These are phyloP conservation scores for Erebia aethiops DNA, from an alignment of 2,888 invertebrate species.

Conservation along the genomic window DNA sequence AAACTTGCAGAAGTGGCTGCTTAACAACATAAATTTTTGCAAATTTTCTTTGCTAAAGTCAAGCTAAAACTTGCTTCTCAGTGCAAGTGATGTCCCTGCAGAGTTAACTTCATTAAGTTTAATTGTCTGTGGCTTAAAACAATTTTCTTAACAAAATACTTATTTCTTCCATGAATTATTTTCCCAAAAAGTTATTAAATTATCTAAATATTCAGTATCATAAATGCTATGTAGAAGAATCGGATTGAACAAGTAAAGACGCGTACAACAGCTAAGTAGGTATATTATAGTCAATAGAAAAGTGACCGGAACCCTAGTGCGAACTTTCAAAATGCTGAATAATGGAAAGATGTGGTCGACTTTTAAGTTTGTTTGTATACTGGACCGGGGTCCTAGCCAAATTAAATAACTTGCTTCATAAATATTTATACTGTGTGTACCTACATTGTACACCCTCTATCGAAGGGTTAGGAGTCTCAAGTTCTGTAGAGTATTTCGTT, in stretches of 20 bases:
- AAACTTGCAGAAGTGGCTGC: too few species aligned
- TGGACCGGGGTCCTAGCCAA: constrained; percentile 22
- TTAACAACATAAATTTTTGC: too few species aligned
- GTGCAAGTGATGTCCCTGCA: too few species aligned
- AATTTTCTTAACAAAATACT: too few species aligned
- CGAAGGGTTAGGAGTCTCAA: neutral
- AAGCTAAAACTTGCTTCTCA: too few species aligned
- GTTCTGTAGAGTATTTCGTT: neutral
- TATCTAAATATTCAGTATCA: neutral
- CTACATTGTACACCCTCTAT: constrained; percentile 3
- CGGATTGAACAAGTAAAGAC: too few species aligned
- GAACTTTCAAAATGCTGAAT: constrained; percentile 24
- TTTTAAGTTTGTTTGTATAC: constrained; percentile 25
- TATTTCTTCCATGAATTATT: neutral
- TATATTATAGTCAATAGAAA: neutral
- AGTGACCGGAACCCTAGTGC: constrained; percentile 8
- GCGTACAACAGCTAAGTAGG: neutral
- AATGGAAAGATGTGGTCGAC: constrained; percentile 26
- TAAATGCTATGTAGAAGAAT: neutral
- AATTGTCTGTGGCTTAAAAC: too few species aligned
- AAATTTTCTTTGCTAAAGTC: too few species aligned
- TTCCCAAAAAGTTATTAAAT: neutral
- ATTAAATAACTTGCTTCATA: constrained; percentile 40
- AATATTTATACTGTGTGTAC: constrained; percentile 35
- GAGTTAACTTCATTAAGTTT: too few species aligned